These are phyloP conservation scores for Varroa destructor DNA, from an alignment of 1,140 invertebrate species.

Conservation along the genomic window DNA sequence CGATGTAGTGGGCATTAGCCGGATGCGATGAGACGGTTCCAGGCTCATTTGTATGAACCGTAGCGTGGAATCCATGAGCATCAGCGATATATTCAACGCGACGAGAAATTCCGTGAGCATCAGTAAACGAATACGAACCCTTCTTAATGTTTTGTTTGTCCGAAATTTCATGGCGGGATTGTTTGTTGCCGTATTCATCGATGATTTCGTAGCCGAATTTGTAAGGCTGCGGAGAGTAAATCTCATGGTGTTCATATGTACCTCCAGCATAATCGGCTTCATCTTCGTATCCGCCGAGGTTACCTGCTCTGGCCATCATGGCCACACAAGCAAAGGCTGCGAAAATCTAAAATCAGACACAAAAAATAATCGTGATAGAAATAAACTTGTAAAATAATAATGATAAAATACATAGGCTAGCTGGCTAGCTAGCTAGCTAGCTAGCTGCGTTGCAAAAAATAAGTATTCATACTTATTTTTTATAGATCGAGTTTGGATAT, in stretches of 20 bases:
- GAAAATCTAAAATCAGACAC: no score
- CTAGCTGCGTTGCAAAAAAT: no score
- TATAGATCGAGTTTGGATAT: no score
- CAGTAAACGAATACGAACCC: conserved; percentile 32
- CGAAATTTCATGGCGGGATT: conserved; percentile 34
- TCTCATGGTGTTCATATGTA: neutral
- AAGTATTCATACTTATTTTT: no score
- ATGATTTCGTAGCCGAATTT: conserved; percentile 34
- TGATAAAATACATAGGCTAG: no score
- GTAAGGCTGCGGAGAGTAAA: conserved; percentile 33
- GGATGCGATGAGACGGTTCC: conserved; percentile 31
- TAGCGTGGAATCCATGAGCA: conserved; percentile 33
- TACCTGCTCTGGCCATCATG: no score
- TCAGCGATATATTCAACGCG: conserved; percentile 34
- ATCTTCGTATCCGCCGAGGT: no score
- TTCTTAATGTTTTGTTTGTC: conserved; percentile 32
- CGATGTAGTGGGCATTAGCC: conserved; percentile 30
- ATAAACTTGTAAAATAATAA: no score
- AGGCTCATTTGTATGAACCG: conserved; percentile 34
- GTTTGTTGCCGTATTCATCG: conserved; percentile 34
- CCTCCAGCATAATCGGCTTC: no score
- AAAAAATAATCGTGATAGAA: no score
- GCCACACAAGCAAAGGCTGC: no score
- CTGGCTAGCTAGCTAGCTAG: no score
- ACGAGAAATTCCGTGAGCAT: conserved; percentile 32